Base-by-base conservation (phyloP, 1,140 invertebrate species). In the Maniola jurtina region DNA sequence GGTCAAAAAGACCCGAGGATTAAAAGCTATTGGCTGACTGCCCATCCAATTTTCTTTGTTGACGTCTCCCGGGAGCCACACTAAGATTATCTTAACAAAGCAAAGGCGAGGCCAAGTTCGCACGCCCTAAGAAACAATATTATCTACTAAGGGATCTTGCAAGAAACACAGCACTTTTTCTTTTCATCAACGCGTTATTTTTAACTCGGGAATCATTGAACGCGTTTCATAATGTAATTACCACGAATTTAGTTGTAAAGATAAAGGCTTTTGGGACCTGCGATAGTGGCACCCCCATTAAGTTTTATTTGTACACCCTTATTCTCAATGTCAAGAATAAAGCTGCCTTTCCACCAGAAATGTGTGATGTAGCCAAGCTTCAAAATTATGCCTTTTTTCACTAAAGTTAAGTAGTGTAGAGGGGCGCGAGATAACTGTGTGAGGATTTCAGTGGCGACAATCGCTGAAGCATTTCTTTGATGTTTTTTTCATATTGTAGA, bases 31-130 rank as follows among this genome's bases (percentile, higher is more conserved):
- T 90, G 88, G 88, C 86, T 80, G 79, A 80, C 85, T 89, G 86
- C 88, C 88, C 88, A 90, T 89, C 86, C 86, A 89, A 90, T 90
- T 87, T 90, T 84, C 88, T 90, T 90, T 90, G 86, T 89, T 89
- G 86, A 89, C 81, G 86, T 88, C 88, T 76, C 84, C 34, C 33
- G 82, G 84, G 86, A 83, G 75, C 80, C 65, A 77, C 75, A 81
- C 79, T 75, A 75, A 87, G 86, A 89, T 90, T 85, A 90, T 89
- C 85, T 88, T 87, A 90, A 88, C 88, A 88, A 86, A 86, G 82
- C 84, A 77, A 84, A 87, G 81, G 79, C 75, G 71, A 76, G 66
- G 75, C 72, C 74, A 82, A 83, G 70, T 84, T 87, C 71, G 75
- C 72, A 78, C 76, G 73, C 77, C 76, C 73, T 78, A 68, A 74